phyloP scores from a whole-genome alignment of 2,797 vertebrate species.

The Pseudopleuronectes americanus region DNA sequence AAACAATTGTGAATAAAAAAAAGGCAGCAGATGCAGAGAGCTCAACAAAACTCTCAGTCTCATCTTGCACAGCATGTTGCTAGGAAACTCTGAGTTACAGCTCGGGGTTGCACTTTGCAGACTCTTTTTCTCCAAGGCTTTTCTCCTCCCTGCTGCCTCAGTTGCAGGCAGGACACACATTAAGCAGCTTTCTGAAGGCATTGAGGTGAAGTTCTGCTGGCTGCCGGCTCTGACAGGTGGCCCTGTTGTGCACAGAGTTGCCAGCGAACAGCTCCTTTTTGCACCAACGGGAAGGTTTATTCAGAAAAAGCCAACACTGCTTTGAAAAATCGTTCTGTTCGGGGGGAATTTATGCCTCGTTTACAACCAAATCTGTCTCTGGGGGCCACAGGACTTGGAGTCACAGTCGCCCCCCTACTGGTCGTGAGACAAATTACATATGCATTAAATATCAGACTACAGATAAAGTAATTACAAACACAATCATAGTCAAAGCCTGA shows the following conservation, averaged over 20 bases:
- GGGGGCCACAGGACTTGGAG: not conserved
- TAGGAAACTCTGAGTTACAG: slow-evolving; percentile 67
- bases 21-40: slow-evolving; percentile 29
- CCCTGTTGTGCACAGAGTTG: slow-evolving; percentile 65
- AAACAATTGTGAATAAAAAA: slow-evolving; percentile 12
- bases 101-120: slow-evolving; percentile 54
- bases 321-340: slow-evolving; percentile 58
- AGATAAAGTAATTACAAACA: no score
- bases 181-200: slow-evolving; percentile 72
- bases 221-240: slow-evolving; percentile 69
- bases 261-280: slow-evolving; percentile 63
- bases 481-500: not conserved
- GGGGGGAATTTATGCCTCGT: slow-evolving; percentile 20
- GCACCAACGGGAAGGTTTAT: slow-evolving; percentile 55
- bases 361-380: slow-evolving; percentile 35
- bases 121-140: slow-evolving; percentile 44
- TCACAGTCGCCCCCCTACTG: slow-evolving; percentile 30
- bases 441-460: not conserved
- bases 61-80: slow-evolving; percentile 66
- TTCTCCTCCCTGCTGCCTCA: slow-evolving; percentile 44
- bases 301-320: slow-evolving; percentile 56
- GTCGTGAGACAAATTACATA: slow-evolving; percentile 9
- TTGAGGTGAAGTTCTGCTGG: slow-evolving; percentile 71
- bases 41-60: slow-evolving; percentile 30
- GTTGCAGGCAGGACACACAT: slow-evolving; percentile 67